Evolutionary conservation across 2,888 invertebrate genomes (phyloP), one percentile per base, ranked within the genome.

Genomic region (Microctonus aethiopoides): DNA sequence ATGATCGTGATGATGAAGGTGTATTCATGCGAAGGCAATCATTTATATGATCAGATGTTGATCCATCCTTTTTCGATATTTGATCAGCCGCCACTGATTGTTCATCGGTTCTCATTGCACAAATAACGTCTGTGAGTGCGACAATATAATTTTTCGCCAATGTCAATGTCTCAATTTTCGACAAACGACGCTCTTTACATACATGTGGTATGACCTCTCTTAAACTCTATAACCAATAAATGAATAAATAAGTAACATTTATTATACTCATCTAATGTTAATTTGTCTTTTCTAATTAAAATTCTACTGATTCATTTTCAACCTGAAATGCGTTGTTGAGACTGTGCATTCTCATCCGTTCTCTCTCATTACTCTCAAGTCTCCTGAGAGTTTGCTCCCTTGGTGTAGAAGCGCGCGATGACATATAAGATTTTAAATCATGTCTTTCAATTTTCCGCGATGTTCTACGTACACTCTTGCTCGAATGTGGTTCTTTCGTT

Each of bases 141-240:
- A 94, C 95, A 72, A 96, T 95, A 86, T 95, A 96, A 87, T 95
- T 95, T 88, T 94, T 95, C 78, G 95, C 95, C 84, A 96, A 88
- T 10, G 95, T 95, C 72, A 96, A 87, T 0, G 95, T 96, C 87
- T 95, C 95, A 78, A 96, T 94, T 88, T 96, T 96, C 7, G 95
- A 95, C 72, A 96, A 88, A 81, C 94, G 93, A 70, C 95, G 89
- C 77, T 94, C 94, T 87, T 94, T 92, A 85, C 93, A 93, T 41
- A 95, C 92, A 80, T 95, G 95, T 0, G 95, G 95, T 77, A 95
- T 95, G 2, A 95, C 95, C 83, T 94, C 92, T 34, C 95, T 90
- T 63, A 95, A 88, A 80, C 93, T 94, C 91, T 95, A 88, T 22
- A 89, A 87, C 16, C 9, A 13, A n/a, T n/a, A 41, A 66, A 16